Base-by-base conservation (phyloP, 2,113 vertebrate species). In the Corvus moneduloides region DNA sequence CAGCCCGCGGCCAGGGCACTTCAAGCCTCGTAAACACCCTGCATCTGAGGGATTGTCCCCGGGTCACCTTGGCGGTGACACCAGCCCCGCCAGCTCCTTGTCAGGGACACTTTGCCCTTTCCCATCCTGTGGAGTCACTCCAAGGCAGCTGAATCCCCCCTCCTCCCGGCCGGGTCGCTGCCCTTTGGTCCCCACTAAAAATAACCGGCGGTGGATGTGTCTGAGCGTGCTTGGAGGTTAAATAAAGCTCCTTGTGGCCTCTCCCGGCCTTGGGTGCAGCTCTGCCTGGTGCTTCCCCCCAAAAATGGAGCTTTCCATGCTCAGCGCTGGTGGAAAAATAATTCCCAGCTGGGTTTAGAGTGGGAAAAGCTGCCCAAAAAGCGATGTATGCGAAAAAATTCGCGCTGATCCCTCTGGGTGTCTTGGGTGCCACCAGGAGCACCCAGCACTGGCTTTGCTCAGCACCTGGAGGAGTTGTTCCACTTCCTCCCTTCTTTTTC, bases 151-250 rank as follows among this genome's bases (percentile, higher is more conserved):
- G 49, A 63, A 46, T 55, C 82, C 61, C 51, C 43, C 23, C 78
- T 87, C 16, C 61, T 67, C 43, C 6, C 41, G 10, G 39, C 37
- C 77, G 26, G 82, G 74, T 68, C 82, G 6, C 82, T 69, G 90
- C 73, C 48, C 84, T 91, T 91, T 35, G 84, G 10, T 77, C 27
- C 92, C 55, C 61, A 3, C 94, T 93, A 90, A 91, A 93, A 95
- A 90, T 87, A 93, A n/a, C 43, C 37, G 0, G 69, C n/a, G 5
- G 33, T 11, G 24, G 78, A n/a, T 12, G 61, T 33, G 74, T 37
- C 90, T 32, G 23, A 13, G 74, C 13, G 39, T 3, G 10, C 67
- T 14, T 33, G 58, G 56, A 74, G 77, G 71, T 13, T 11, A 28
- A 79, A 55, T 5, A 79, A 68, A 80, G 32, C n/a, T 2, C 33